Percentiles rank a stretch among this genome's conserved stretches.
phyloP scores from a whole-genome alignment of 2,888 invertebrate species.

The Camponotus fellah region DNA sequence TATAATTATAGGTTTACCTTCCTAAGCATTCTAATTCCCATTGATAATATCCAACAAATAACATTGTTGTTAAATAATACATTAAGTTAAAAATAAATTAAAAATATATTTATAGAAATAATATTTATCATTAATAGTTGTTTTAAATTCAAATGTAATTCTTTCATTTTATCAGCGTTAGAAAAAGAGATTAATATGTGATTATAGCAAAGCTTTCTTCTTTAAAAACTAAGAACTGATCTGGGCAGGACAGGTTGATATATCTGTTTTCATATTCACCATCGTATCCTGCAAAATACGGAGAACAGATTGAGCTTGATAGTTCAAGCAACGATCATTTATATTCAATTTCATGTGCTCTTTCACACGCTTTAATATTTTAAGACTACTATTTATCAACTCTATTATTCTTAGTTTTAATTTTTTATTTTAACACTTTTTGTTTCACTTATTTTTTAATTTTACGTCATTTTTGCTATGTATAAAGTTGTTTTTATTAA shows the following conservation, averaged over 20 bases:
- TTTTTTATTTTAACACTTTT: neutral
- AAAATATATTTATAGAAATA: neutral
- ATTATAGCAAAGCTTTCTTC: neutral
- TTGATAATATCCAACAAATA: constrained; percentile 5
- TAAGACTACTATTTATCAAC: constrained; percentile 10
- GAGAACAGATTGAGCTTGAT: constrained; percentile 7
- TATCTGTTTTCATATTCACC: neutral
- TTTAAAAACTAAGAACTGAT: constrained; percentile 3
- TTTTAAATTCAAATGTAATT: neutral
- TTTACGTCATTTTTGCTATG: neutral
- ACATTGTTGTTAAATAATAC: constrained; percentile 9
- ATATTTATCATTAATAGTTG: neutral
- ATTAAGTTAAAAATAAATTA: neutral
- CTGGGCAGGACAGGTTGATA: neutral
- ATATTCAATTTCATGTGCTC: constrained; percentile 3
- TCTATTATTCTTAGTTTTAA: neutral
- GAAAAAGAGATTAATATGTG: neutral
- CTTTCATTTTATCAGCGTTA: neutral
- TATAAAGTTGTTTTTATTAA: neutral
- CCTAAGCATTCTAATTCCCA: neutral
- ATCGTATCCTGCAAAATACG: neutral
- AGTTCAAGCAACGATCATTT: neutral
- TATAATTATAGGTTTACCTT: constrained; percentile 19
- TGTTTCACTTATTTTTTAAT: neutral
- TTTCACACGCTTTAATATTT: constrained; percentile 4